Percentiles rank a stretch among this genome's conserved stretches.
phyloP scores from a whole-genome alignment of 2,113 vertebrate species.

The Nycticryphes semicollaris region DNA sequence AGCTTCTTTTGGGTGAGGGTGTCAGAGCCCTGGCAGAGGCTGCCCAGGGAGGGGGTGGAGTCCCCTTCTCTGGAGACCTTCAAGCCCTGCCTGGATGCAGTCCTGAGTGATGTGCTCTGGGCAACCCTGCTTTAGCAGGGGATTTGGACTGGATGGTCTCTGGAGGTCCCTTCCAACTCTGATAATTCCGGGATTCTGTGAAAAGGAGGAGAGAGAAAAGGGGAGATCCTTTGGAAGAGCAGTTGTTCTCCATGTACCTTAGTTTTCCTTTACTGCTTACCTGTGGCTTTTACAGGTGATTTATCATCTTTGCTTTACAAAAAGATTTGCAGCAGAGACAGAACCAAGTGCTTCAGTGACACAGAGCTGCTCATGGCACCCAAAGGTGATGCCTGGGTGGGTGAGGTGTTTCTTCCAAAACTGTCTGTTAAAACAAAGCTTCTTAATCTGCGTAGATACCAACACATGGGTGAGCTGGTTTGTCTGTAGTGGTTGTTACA shows the following conservation, averaged over 20 bases:
- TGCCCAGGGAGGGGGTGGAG: too few relatives aligned
- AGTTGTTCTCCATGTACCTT: background rate
- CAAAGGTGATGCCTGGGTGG: background rate
- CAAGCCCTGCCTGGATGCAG: too few relatives aligned
- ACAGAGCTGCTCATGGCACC: background rate
- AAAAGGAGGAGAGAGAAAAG: background rate
- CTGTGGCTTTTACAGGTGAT: background rate
- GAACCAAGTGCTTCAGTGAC: background rate
- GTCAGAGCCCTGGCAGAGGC: too few relatives aligned
- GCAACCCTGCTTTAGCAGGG: too few relatives aligned
- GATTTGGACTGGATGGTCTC: too few relatives aligned
- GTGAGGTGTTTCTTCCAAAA: background rate
- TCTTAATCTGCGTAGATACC: background rate
- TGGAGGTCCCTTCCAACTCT: too few relatives aligned
- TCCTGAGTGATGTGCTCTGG: too few relatives aligned
- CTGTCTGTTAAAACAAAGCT: background rate
- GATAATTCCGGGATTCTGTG: too few relatives aligned
- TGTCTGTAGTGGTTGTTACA: accelerated
- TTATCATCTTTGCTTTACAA: background rate
- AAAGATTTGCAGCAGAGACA: background rate
- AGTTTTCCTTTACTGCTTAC: background rate
- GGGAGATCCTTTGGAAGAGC: background rate
- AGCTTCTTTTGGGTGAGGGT: too few relatives aligned
- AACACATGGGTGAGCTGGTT: background rate
- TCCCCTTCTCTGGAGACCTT: too few relatives aligned